Percentiles rank a stretch among this genome's conserved stretches.
Conservation (phyloP, 2,113 vertebrate species). For the Petroica traversi region DNA sequence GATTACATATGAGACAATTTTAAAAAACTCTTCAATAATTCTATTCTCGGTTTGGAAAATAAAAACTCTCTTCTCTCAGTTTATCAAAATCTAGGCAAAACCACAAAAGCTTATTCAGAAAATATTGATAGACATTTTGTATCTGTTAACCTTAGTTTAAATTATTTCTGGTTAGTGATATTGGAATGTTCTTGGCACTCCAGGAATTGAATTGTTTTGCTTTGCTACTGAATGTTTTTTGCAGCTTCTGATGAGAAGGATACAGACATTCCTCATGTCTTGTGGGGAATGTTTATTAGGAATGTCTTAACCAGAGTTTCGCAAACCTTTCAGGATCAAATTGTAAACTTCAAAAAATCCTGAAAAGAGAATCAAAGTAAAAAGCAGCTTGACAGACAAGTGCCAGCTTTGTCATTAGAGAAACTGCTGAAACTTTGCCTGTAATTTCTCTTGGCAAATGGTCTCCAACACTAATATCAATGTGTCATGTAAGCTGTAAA, state of each 20-base stretch:
- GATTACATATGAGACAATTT: not conserved
- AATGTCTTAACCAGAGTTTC: not conserved
- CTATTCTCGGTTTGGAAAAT: not conserved
- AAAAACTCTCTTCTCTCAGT: not conserved
- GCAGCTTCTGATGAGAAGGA: not conserved
- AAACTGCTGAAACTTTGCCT: conserved; percentile 43
- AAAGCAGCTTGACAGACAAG: conserved; percentile 26
- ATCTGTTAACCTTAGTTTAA: not conserved
- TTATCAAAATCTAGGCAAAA: not conserved
- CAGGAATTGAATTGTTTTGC: not conserved
- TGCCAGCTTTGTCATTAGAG: conserved; percentile 8
- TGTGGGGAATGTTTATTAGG: not conserved
- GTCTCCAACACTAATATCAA: conserved; percentile 9
- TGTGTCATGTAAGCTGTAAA: conserved; percentile 50
- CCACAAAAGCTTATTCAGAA: not conserved
- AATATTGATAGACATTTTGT: not conserved
- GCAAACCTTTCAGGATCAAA: not conserved
- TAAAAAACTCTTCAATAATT: not conserved
- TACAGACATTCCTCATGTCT: not conserved
- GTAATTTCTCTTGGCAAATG: conserved; percentile 53
- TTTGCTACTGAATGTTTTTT: not conserved
- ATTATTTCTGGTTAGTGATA: not conserved
- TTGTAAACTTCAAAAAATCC: not conserved
- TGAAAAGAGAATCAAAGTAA: conserved; percentile 13
- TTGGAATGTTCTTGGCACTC: not conserved